Base-by-base conservation (phyloP, 2,113 vertebrate species). In the Mus pahari region DNA sequence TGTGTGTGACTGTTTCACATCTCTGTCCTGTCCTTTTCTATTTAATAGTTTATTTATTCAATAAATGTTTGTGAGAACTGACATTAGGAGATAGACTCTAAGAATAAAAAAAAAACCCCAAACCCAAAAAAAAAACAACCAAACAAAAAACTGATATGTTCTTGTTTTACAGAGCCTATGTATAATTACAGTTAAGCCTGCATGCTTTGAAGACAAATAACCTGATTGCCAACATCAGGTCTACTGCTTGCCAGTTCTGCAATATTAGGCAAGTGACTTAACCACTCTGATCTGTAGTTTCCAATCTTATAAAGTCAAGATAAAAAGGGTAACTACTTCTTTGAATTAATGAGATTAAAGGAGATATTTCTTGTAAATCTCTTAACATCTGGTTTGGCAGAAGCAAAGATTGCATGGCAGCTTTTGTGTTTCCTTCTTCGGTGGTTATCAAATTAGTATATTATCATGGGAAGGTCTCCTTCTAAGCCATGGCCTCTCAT, bases 321-420 rank as follows among this genome's bases (percentile, higher is more conserved):
- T 89, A 66, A 88, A 90, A 70, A 94, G 39, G 70, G 31, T 68
- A 95, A 50, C 58, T 71, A 84, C 87, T 45, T 87, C 74, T 94
- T 78, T 19, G 55, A 90, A 86, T 92, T 93, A 96, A 88, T 92
- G 39, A 92, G 86, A 95, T 91, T 97, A 92, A 93, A 93, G 93
- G 53, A 92, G 48, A 81, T 66, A 70, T 62, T 92, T 84, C 70
- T 66, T 93, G 0, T n/a, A 95, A 94, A 77, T 70, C 58, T 86
- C 66, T 96, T 81, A 96, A 42, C 77, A 93, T 93, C 74, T 94
- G 50, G 87, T 3, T 92, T 86, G 71, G 17, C 42, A 84, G 89
- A 68, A 96, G 17, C 39, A 87, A 16, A 24, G 81, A 68, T 70
- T 60, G 64, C 92, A 60, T 87, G 64, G 53, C 28, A 88, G 33